Evolutionary conservation across 2,113 vertebrate genomes (phyloP).

Genomic region (Chionodraco myersi): DNA sequence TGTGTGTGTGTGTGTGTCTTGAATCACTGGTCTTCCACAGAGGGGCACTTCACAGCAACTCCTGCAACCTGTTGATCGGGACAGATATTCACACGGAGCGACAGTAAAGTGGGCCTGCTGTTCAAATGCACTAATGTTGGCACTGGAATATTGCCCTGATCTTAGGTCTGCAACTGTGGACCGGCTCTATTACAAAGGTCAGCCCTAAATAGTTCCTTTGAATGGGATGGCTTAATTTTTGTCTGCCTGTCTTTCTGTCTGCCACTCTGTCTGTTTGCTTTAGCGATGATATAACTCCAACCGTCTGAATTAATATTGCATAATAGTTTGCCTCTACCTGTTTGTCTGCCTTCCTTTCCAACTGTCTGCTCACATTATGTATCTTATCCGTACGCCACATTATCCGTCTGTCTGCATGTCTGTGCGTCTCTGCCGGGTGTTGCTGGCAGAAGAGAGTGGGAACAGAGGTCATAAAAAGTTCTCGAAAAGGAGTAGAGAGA

Average conservation of each 20-base stretch:
- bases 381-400: slow-evolving; percentile 4
- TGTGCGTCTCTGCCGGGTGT: slow-evolving; percentile 18
- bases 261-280: slow-evolving; percentile 42
- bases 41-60: slow-evolving; percentile 40
- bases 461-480: slow-evolving; percentile 78
- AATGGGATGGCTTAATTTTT: slow-evolving; percentile 65
- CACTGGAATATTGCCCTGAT: slow-evolving; percentile 53
- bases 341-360: slow-evolving; percentile 44
- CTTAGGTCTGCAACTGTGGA: slow-evolving; percentile 61
- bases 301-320: slow-evolving; percentile 23
- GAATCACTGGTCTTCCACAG: slow-evolving; percentile 33
- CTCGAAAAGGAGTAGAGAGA: slow-evolving; percentile 67
- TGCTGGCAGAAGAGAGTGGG: slow-evolving; percentile 35
- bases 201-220: slow-evolving; percentile 81
- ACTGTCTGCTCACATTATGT: slow-evolving; percentile 18
- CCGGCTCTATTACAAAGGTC: slow-evolving; percentile 80
- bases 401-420: slow-evolving; percentile 39
- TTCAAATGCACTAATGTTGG: slow-evolving; percentile 52
- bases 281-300: slow-evolving; percentile 40
- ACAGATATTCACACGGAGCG: slow-evolving; percentile 36
- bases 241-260: slow-evolving; percentile 31
- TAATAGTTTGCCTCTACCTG: slow-evolving; percentile 59
- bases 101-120: slow-evolving; percentile 40
- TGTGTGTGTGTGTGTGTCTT: slow-evolving; percentile 4
- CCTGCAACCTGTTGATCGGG: slow-evolving; percentile 76